These are phyloP conservation scores for Pteropus rufus DNA, from an alignment of 2,797 vertebrate genomes.

Conservation along the genomic window DNA sequence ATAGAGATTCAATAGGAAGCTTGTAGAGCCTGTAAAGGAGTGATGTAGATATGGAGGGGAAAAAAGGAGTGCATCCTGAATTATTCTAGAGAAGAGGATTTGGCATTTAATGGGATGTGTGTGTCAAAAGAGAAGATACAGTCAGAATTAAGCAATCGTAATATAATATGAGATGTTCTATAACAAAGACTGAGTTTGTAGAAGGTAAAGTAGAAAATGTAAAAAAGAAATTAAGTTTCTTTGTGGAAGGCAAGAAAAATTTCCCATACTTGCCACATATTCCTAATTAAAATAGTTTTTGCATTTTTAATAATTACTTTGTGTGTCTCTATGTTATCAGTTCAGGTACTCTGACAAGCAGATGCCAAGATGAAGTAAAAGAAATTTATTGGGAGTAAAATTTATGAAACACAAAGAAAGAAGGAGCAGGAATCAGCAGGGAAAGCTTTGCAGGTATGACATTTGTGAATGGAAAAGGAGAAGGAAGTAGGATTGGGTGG, in stretches of 20 bases:
- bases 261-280: not conserved
- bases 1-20: not conserved
- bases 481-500: not conserved
- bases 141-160: not conserved
- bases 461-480: not conserved
- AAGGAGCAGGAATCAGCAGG: not conserved
- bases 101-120: not conserved
- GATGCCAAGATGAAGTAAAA: not conserved
- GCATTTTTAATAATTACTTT: not conserved
- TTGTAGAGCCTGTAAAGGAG: not conserved
- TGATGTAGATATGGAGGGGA: not conserved
- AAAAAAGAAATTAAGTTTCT: not conserved
- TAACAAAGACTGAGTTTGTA: not conserved
- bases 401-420: not conserved
- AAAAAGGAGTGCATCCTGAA: not conserved
- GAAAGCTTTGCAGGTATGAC: not conserved
- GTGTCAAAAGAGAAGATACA: conserved; percentile 13
- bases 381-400: not conserved
- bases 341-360: not conserved
- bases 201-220: not conserved
- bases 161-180: not conserved
- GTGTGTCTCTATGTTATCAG: not conserved
- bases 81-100: not conserved
- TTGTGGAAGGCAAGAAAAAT: not conserved
- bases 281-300: not conserved